These are phyloP conservation scores for Mesorhabditis sp. DNA, from an alignment of 2,888 invertebrate species.

Conservation along the genomic window DNA sequence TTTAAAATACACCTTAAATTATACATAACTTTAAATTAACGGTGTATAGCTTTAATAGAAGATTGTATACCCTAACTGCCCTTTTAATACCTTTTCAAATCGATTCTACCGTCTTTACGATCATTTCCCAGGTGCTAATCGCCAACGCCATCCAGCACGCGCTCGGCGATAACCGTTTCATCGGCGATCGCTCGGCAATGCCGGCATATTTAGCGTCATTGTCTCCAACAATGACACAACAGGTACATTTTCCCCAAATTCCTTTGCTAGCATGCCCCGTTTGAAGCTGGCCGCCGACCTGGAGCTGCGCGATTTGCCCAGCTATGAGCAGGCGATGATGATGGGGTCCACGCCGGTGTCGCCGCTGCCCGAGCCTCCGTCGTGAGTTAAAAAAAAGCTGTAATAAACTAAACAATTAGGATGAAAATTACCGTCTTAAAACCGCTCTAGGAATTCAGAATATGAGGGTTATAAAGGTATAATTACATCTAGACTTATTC, in stretches of 20 bases:
- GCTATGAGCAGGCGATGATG: background rate
- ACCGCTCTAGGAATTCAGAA: too few relatives aligned
- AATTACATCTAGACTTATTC: too few relatives aligned
- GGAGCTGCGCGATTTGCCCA: background rate
- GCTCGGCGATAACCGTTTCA: background rate
- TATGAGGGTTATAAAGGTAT: too few relatives aligned
- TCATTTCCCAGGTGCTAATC: background rate
- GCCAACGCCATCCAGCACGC: conserved; percentile 2
- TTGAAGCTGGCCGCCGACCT: background rate
- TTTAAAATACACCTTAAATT: too few relatives aligned
- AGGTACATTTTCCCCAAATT: background rate
- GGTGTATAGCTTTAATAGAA: too few relatives aligned
- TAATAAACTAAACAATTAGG: too few relatives aligned
- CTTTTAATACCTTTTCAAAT: too few relatives aligned
- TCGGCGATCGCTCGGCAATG: background rate
- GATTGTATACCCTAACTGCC: too few relatives aligned
- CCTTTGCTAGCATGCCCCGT: background rate
- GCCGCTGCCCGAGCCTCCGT: background rate
- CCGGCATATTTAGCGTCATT: background rate
- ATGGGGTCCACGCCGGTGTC: background rate
- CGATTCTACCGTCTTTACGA: too few relatives aligned
- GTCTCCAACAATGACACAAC: conserved; percentile 3
- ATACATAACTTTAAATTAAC: too few relatives aligned
- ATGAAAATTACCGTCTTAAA: too few relatives aligned
- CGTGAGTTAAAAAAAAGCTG: too few relatives aligned